These are phyloP conservation scores for Pelochelys cantorii DNA, from an alignment of 2,797 vertebrate species.

Conservation along the genomic window DNA sequence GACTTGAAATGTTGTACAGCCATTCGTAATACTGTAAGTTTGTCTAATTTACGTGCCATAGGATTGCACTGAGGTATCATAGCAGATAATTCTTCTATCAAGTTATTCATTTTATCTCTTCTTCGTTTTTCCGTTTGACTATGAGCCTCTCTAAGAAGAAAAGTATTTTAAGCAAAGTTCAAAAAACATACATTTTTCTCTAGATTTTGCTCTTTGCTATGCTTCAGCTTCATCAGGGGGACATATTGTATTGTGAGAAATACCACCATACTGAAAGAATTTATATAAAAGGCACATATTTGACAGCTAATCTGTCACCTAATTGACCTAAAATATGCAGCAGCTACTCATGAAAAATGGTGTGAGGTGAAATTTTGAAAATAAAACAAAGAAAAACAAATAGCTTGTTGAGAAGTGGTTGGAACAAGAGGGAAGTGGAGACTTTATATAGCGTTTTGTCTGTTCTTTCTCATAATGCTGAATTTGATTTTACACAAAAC, in stretches of 20 bases:
- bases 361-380: background rate
- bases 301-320: background rate
- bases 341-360: background rate
- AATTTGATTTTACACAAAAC: background rate
- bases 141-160: conserved; percentile 89
- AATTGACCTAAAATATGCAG: background rate
- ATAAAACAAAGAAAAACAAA: background rate
- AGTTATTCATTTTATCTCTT: conserved; percentile 95
- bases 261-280: background rate
- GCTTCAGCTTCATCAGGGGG: background rate
- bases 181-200: background rate
- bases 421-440: background rate
- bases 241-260: background rate
- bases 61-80: conserved; percentile 95
- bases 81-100: conserved; percentile 93
- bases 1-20: conserved; percentile 94
- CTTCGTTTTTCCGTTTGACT: conserved; percentile 95
- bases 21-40: conserved; percentile 94
- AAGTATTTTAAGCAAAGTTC: background rate
- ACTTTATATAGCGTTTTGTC: background rate
- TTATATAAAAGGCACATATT: background rate
- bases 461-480: background rate
- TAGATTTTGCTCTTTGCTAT: background rate
- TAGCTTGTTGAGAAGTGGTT: background rate
- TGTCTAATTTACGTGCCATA: conserved; percentile 91